Percentiles rank a stretch among this genome's conserved stretches.
Evolutionary conservation across 64 coral and sea anemone species (phyloP).

Genomic region (Dendronephthya gigantea): DNA sequence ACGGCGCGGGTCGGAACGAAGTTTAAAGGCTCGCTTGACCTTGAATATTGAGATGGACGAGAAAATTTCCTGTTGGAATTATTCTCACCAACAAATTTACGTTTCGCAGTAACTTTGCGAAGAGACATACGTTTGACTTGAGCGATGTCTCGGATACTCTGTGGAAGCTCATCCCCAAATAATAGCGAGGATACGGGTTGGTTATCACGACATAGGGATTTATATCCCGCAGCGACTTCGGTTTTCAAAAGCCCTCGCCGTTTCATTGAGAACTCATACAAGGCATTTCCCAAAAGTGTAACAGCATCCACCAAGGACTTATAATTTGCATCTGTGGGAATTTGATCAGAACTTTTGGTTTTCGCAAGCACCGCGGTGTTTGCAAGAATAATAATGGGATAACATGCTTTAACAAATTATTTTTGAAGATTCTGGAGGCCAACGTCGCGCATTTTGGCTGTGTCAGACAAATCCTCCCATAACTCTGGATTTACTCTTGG

Average conservation of each 20-base stretch:
- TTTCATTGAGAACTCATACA: conserved; percentile 48
- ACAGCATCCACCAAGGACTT: conserved; percentile 29
- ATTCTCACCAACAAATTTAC: conserved; percentile 11
- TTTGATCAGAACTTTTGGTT: neutral
- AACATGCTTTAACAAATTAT: neutral
- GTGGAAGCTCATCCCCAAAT: too few relatives aligned
- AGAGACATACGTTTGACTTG: conserved; percentile 27
- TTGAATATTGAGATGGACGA: neutral
- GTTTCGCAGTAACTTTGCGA: neutral
- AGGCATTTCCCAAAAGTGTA: conserved; percentile 35
- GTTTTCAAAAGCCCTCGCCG: conserved; percentile 22
- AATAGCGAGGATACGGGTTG: conserved; percentile 19
- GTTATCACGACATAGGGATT: conserved; percentile 25
- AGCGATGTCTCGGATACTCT: conserved; percentile 12
- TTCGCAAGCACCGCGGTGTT: conserved; percentile 27
- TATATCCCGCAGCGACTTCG: conserved; percentile 23
- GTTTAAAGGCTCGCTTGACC: neutral
- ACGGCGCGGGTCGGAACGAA: neutral
- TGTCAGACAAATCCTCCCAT: neutral
- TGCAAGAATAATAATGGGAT: conserved; percentile 3
- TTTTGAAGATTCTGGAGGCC: neutral
- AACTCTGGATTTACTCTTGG: too few relatives aligned
- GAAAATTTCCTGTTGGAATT: too few relatives aligned
- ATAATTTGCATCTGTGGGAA: conserved; percentile 19
- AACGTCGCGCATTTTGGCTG: neutral